A percentile compares a stretch with the other conserved stretches of the same genome.
Conservation (phyloP, 2,888 invertebrate species). For the Catotricha subobsoleta region DNA sequence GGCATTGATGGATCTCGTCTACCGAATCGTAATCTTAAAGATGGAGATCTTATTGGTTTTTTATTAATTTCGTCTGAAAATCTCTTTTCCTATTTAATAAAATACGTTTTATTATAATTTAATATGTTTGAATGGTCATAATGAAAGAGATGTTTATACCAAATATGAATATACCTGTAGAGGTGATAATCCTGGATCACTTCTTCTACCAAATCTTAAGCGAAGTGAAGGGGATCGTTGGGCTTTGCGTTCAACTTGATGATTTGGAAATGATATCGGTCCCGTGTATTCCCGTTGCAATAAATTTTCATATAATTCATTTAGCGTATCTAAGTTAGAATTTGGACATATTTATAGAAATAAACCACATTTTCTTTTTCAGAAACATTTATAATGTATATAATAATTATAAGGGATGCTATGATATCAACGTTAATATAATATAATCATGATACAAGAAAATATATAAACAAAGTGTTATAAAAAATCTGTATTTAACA, state of each 20-base stretch:
- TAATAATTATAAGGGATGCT: too few species aligned
- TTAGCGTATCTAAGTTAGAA: constrained; percentile 13
- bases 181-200: constrained; percentile 46
- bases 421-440: too few species aligned
- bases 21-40: constrained; percentile 58
- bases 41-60: constrained; percentile 54
- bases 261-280: constrained; percentile 33
- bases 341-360: neutral
- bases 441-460: too few species aligned
- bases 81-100: constrained; percentile 24
- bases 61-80: constrained; percentile 41
- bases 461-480: too few species aligned
- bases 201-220: constrained; percentile 56
- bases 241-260: constrained; percentile 58
- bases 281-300: constrained; percentile 29
- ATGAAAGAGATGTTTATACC: neutral
- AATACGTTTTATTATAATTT: constrained; percentile 4
- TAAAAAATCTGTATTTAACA: too few species aligned
- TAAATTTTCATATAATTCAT: constrained; percentile 24
- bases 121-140: neutral
- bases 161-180: constrained; percentile 19
- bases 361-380: neutral
- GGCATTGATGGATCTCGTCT: constrained; percentile 34
- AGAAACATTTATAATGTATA: too few species aligned
- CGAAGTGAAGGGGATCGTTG: constrained; percentile 59